Evolutionary conservation across 1,140 invertebrate genomes (phyloP), one percentile per base, ranked within the genome.

Genomic region (Tetragonula clypearis): DNA sequence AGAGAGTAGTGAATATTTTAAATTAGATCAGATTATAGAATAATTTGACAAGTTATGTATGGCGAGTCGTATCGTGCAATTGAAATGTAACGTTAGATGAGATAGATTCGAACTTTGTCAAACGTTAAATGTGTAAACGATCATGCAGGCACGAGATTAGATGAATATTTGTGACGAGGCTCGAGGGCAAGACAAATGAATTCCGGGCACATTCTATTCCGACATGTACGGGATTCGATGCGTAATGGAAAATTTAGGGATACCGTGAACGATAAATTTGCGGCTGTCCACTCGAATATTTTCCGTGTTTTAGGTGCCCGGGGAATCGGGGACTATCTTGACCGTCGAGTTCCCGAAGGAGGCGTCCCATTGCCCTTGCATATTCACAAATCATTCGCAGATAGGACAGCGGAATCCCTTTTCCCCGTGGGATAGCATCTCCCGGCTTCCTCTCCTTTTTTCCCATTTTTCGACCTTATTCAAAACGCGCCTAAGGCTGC

Each of bases 221-320:
- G 89, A 82, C 89, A 85, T 87, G 84, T 88, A 79, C 89, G 88
- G 91, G 91, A 93, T 93, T 93, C 92, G 90, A 92, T 89, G 90
- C 92, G 92, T 94, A 94, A 94, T 94, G 93, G 94, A 94, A 94
- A 94, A 94, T 94, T 94, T 94, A 94, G 91, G 93, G 90, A 91
- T 88, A 87, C 91, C 86, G 81, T 65, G 90, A 82, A 92, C 94
- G 92, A 94, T 94, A 94, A 94, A 94, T 94, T 93, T 93, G 91
- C 93, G 92, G 93, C 94, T 93, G 93, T 94, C 93, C 91, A 92
- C 92, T 94, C 91, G 93, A 94, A 94, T 94, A 94, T 94, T 94
- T 94, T 94, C 93, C 93, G 91, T 94, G 92, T 94, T 94, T 94
- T 94, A 94, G 93, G 91, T 90, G 93, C 90, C 90, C 92, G 84